Evolutionary conservation across 2,113 vertebrate species (phyloP).

Genomic region (Coptodon rendalli): DNA sequence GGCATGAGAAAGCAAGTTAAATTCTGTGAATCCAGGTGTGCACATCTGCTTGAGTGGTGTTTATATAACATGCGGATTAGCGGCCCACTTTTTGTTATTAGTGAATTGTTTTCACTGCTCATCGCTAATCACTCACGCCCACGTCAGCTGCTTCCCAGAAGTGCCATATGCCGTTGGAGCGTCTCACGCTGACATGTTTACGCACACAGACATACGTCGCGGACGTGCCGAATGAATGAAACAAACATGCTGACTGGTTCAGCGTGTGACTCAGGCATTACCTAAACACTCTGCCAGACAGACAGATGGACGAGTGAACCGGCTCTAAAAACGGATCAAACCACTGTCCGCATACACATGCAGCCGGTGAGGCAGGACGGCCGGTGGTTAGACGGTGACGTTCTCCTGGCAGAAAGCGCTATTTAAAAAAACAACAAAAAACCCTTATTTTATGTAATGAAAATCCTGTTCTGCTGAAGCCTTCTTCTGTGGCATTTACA

Average conservation of each 20-base stretch:
- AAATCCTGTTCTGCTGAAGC: not conserved
- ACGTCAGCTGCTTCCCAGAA: not conserved
- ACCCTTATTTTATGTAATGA: conserved; percentile 2
- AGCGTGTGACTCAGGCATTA: conserved; percentile 31
- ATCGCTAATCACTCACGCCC: not conserved
- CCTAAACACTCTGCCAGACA: conserved; percentile 31
- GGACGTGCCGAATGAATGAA: not conserved
- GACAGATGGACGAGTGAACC: conserved; percentile 36
- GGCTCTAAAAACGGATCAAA: conserved; percentile 29
- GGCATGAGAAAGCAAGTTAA: not conserved
- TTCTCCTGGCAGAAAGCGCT: not conserved
- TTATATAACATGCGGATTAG: not conserved
- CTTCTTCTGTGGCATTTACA: conserved; percentile 4
- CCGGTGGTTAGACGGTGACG: conserved; percentile 29
- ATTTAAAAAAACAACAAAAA: not conserved
- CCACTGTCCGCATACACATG: not conserved
- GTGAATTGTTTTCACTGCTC: not conserved
- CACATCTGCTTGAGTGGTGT: not conserved
- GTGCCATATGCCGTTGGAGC: not conserved
- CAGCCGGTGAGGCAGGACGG: not conserved
- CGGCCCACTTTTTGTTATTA: not conserved
- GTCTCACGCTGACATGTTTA: not conserved
- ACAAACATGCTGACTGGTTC: not conserved
- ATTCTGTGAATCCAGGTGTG: not conserved
- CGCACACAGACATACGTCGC: not conserved